These are phyloP conservation scores for Bhutanitis thaidina DNA, from an alignment of 2,888 invertebrate species.

Conservation along the genomic window DNA sequence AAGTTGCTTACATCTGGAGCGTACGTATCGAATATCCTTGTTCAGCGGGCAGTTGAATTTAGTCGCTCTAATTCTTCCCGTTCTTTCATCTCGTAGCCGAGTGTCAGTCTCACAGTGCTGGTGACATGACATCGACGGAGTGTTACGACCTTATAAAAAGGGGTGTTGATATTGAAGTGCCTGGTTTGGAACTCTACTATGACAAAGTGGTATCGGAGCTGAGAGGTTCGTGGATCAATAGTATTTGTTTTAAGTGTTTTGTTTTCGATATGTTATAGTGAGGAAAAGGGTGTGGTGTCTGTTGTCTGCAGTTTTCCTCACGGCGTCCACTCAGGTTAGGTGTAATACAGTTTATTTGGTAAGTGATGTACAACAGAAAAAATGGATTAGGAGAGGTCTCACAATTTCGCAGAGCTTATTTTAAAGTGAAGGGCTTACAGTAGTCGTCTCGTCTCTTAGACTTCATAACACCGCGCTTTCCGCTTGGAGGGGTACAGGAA, in stretches of 20 bases:
- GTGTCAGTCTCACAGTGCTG: conserved; percentile 48
- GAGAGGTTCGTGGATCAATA: conserved; percentile 69
- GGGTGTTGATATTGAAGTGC: conserved; percentile 73
- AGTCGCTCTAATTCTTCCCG: conserved; percentile 76
- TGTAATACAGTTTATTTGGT: not conserved
- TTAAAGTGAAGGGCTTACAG: conserved; percentile 17
- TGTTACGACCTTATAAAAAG: conserved; percentile 74
- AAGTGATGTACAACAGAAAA: not conserved
- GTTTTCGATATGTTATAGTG: not conserved
- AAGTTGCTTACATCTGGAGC: conserved; percentile 69
- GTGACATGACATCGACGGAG: conserved; percentile 74
- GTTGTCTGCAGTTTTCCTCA: conserved; percentile 6
- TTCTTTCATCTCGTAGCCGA: conserved; percentile 46
- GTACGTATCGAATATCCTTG: conserved; percentile 74
- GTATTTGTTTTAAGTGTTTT: conserved; percentile 1
- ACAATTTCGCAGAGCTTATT: too few relatives aligned
- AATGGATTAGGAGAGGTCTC: too few relatives aligned
- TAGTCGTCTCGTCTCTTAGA: conserved; percentile 12
- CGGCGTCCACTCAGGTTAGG: not conserved
- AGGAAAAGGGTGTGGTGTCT: not conserved
- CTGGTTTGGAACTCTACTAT: conserved; percentile 77
- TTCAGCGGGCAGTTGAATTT: conserved; percentile 63
- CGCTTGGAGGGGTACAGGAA: conserved; percentile 64
- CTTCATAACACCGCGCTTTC: conserved; percentile 43
- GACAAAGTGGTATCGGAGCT: conserved; percentile 80